Conservation (phyloP, 2,888 invertebrate species). For the Crioceris asparagi region DNA sequence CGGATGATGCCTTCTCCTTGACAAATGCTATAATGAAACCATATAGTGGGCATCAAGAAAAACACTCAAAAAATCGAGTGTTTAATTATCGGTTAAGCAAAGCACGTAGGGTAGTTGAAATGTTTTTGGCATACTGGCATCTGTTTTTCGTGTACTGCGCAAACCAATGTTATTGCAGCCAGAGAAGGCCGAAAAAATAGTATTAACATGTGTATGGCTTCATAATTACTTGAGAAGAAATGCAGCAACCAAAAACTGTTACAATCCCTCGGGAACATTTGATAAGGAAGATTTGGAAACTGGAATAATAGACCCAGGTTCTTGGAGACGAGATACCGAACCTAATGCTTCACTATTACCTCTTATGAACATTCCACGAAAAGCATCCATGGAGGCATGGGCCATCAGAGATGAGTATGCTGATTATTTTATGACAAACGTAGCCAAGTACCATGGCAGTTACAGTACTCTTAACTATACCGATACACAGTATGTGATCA, state of each 20-base stretch:
- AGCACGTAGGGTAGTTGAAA: conserved; percentile 7
- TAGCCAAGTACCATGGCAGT: conserved; percentile 1
- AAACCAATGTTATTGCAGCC: conserved; percentile 1
- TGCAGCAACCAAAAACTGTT: conserved; percentile 1
- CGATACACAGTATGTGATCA: too few relatives aligned
- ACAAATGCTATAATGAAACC: conserved; percentile 7
- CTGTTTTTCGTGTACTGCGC: conserved; percentile 5
- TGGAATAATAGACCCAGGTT: conserved; percentile 1
- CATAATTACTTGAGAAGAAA: conserved; percentile 5
- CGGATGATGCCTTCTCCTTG: conserved; percentile 7
- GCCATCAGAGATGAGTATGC: conserved; percentile 2
- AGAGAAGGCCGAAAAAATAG: conserved; percentile 3
- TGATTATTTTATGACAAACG: neutral
- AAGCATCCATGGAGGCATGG: conserved; percentile 1
- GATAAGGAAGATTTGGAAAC: conserved; percentile 2
- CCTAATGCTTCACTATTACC: conserved; percentile 1
- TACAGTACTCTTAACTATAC: conserved; percentile 2
- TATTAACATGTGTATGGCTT: conserved; percentile 3
- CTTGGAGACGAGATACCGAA: conserved; percentile 2
- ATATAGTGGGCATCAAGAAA: conserved; percentile 5
- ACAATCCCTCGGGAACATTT: conserved; percentile 1
- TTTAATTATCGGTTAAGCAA: conserved; percentile 5
- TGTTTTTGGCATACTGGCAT: conserved; percentile 9
- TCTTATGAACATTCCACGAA: neutral
- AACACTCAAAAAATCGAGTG: conserved; percentile 4